These are phyloP conservation scores for Acanthaster planci DNA, from an alignment of 35 echinoderm and acorn worm species.

Conservation along the genomic window DNA sequence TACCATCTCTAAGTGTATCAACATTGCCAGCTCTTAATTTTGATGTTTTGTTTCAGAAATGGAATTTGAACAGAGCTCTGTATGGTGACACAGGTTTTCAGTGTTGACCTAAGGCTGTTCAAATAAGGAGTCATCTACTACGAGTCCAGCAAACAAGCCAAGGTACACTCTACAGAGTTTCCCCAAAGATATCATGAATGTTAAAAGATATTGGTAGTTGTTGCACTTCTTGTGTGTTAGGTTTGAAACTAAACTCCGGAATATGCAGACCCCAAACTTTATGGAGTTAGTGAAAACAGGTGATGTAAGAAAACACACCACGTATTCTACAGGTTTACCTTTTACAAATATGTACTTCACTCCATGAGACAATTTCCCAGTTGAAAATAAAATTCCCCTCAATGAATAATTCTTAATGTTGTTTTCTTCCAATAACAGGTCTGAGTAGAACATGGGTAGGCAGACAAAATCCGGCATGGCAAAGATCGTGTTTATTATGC, in stretches of 20 bases:
- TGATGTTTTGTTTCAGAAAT: too few relatives aligned
- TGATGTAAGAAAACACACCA: background rate
- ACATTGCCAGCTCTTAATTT: too few relatives aligned
- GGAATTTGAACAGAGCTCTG: too few relatives aligned
- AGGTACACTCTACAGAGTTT: too few relatives aligned
- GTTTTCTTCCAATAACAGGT: background rate
- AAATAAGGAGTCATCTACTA: too few relatives aligned
- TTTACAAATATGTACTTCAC: background rate
- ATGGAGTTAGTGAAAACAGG: background rate
- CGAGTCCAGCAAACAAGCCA: too few relatives aligned
- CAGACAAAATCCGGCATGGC: conserved; percentile 3
- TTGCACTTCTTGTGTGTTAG: background rate
- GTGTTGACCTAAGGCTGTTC: too few relatives aligned
- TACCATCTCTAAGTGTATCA: too few relatives aligned
- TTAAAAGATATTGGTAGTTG: too few relatives aligned
- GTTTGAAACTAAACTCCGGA: background rate
- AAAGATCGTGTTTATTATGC: background rate
- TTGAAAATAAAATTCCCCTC: background rate
- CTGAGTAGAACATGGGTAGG: background rate
- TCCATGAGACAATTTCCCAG: background rate
- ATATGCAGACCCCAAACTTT: background rate
- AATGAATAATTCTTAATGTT: background rate
- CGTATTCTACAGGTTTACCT: background rate
- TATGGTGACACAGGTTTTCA: too few relatives aligned
- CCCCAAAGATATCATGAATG: too few relatives aligned